Evolutionary conservation across 2,888 invertebrate genomes (phyloP), one percentile per base, ranked within the genome.

Genomic region (Lymantria dispar): DNA sequence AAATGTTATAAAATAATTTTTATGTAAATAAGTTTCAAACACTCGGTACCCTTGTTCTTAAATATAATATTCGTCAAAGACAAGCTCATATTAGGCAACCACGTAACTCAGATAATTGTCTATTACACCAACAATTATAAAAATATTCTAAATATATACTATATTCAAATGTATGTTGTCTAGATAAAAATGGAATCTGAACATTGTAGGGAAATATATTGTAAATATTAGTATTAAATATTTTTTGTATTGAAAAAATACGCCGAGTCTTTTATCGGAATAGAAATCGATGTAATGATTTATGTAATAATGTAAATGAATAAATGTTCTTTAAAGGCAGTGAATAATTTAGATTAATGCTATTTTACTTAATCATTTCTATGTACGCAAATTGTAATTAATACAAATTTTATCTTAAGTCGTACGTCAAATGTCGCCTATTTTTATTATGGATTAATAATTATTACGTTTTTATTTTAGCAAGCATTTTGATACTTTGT

Each of bases 41-140:
- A 7, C 33, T 7, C 33, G 8, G 5, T 33, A 33, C 33, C 8
- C 8, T 5, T 10, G 3, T 33, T 33, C 3, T 39, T 22, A 38
- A n/a, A 13, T 31, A 37, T 49, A 47, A 64, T 58, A 64, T 60
- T 63, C 54, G 44, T 65, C 54, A 55, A 62, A 56, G 60, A 58
- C 59, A 50, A 46, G n/a, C 51, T 43, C 49, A 45, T 56, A 44
- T 45, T 48, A 38, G 47, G 46, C 55, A 56, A 44, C 56, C 60
- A 53, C 63, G 64, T 61, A 64, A 66, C 60, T 61, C 64, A 75
- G 72, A 80, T 86, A 76, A 73, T 79, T 76, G 87, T 87, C 86
- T 89, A 88, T 84, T 85, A 85, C 78, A 83, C 79, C 84, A 22
- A 83, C 83, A 87, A 82, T 84, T 87, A 82, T 78, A 72, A 64